Conservation (phyloP, 2,888 invertebrate genomes). For the Venustoraphidia nigricollis region DNA sequence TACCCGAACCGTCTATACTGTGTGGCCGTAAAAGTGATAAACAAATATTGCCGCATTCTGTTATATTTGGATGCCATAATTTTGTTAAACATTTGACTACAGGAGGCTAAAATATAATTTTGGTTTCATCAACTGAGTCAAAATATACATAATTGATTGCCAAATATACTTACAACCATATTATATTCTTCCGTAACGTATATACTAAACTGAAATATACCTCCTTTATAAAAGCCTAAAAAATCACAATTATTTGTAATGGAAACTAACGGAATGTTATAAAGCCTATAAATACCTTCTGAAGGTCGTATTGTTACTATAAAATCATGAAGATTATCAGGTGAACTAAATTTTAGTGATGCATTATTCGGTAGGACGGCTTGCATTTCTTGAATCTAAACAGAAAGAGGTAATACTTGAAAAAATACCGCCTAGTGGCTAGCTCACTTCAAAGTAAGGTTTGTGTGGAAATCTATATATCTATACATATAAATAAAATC, state of each 20-base stretch:
- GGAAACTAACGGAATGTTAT: too few relatives aligned
- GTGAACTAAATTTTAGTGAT: constrained; percentile 66
- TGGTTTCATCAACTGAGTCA: neutral
- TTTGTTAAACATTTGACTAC: constrained; percentile 80
- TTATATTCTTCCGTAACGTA: constrained; percentile 89
- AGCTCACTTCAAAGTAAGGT: neutral
- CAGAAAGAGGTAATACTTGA: constrained; percentile 3
- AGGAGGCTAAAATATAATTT: constrained; percentile 56
- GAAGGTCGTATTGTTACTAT: constrained; percentile 61
- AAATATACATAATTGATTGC: neutral
- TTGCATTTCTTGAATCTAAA: constrained; percentile 31
- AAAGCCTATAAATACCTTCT: constrained; percentile 39
- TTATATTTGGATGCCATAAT: constrained; percentile 94
- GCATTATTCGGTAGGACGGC: constrained; percentile 53
- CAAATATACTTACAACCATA: constrained; percentile 62
- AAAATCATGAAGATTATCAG: constrained; percentile 61
- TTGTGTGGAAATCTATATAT: neutral
- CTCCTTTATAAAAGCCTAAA: constrained; percentile 59
- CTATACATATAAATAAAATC: too few relatives aligned
- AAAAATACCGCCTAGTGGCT: too few relatives aligned
- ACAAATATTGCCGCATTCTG: constrained; percentile 77
- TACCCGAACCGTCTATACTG: constrained; percentile 62
- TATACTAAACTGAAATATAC: constrained; percentile 73
- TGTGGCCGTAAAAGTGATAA: constrained; percentile 78
- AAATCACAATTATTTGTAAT: too few relatives aligned